Evolutionary conservation across 2,113 vertebrate species (phyloP), one percentile per base, ranked within the genome.

Genomic region (Leiothrix lutea): DNA sequence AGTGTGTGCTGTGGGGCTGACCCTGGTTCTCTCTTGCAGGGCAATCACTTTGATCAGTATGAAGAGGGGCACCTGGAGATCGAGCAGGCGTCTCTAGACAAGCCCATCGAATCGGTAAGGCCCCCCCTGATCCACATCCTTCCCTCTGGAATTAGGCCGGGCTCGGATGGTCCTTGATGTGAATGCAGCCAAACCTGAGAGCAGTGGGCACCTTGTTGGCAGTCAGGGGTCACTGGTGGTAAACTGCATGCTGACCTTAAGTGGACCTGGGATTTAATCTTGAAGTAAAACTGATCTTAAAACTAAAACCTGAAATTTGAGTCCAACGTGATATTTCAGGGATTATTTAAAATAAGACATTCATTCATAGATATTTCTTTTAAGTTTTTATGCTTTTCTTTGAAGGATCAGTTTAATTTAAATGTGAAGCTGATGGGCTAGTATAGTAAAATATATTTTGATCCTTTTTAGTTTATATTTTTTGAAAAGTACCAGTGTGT

Each of bases 41-140:
- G 99, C 95, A 99, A 99, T 99, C 99, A 99, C 98, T 99, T 99
- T 98, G 99, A 99, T 98, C 99, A 99, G 14, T 99, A 99, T 98
- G 99, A 99, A 97, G 99, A 99, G 94, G 99, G 99, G 97, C 99
- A 99, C 96, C 97, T 99, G 98, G 99, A 99, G 98, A 98, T 99
- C 96, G 99, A 99, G 96, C 99, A 99, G 95, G 99, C 99, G 0
- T 99, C 99, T 92, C 97, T 99, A 97, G 99, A 99, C 98, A 99
- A 99, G 98, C 99, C 99, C 92, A 99, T 99, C 94, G 99, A 99
- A 99, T 99, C 99, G 99, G 99, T 99, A 99, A 99, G 99, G 97
- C 94, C 95, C 93, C 90, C 42, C 61, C 96, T 12, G 62, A 17
- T 14, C 84, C 70, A 92, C 94, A 96, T 33, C 96, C 10, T 65